Evolutionary conservation across 2,888 invertebrate species (phyloP), one percentile per base, ranked within the genome.

Genomic region (Coenonympha glycerion): DNA sequence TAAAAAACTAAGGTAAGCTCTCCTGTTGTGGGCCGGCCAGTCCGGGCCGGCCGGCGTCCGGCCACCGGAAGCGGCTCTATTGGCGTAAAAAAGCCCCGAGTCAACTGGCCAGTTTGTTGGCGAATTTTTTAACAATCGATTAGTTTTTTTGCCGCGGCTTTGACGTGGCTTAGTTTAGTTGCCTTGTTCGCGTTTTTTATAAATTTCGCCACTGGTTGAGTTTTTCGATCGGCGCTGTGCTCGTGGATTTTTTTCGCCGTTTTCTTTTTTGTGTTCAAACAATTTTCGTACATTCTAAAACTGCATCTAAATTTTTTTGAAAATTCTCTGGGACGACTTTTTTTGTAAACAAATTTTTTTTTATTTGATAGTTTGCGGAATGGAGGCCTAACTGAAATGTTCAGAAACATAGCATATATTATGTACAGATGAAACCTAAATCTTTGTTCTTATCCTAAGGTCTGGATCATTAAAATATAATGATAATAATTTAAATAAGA

Each of bases 1-100:
- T 84, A 87, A 86, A 87, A 82, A 85, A 86, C 77, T 71, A 82
- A 86, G 86, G 86, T 87, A 85, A 85, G 86, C 85, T 83, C 76
- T 80, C 81, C 84, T 80, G 84, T 79, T 82, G 85, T 81, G 74
- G 79, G 70, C 74, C 74, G 76, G 63, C 41, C 65, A 69, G 70
- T 66, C 59, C 63, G 66, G 69, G 70, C 68, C 76, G 71, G 77
- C 69, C 72, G 76, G 74, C 73, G 77, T 83, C 85, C 85, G 81
- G 69, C 62, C 69, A 64, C 69, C 80, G 84, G 83, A 83, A 71
- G 68, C 64, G 65, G 68, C 71, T 78, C 81, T 74, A 83, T 86
- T 81, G 85, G 76, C 80, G 82, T 79, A 71, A 81, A 83, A 82
- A 79, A 80, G 73, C 78, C 66, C 68, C 71, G 71, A 66, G 73